Evolutionary conservation across 2,888 invertebrate species (phyloP).

Genomic region (Hanleya hanleyi): DNA sequence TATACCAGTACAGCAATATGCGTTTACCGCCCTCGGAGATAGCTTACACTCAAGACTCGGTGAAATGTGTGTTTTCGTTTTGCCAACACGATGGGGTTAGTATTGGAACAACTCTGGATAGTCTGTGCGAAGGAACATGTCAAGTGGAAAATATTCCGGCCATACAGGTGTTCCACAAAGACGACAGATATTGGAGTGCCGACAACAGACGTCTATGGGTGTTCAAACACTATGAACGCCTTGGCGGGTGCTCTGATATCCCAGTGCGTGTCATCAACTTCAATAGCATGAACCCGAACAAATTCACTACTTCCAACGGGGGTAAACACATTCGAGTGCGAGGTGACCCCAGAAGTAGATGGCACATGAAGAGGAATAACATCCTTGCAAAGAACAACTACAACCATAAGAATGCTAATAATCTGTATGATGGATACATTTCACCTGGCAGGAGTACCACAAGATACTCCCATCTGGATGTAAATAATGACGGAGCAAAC

Average conservation of each 20-base stretch:
- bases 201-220: not conserved
- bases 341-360: not conserved
- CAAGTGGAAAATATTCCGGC: not conserved
- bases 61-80: not conserved
- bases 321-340: not conserved
- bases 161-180: not conserved
- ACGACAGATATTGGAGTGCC: not conserved
- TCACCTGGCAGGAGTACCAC: too few relatives aligned
- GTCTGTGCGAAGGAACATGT: not conserved
- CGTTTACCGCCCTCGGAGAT: not conserved
- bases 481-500: too few relatives aligned
- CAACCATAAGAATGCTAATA: too few relatives aligned
- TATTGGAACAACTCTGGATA: not conserved
- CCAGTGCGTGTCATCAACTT: not conserved
- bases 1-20: too few relatives aligned
- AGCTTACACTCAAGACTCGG: not conserved
- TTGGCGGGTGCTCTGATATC: not conserved
- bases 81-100: not conserved
- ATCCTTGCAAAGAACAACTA: not conserved
- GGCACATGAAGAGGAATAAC: not conserved
- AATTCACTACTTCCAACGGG: not conserved
- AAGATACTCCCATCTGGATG: too few relatives aligned
- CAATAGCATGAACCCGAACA: not conserved
- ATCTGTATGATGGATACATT: too few relatives aligned
- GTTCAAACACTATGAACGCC: not conserved